Evolutionary conservation across 1,140 invertebrate genomes (phyloP).

Genomic region (Choristoneura fumiferana): DNA sequence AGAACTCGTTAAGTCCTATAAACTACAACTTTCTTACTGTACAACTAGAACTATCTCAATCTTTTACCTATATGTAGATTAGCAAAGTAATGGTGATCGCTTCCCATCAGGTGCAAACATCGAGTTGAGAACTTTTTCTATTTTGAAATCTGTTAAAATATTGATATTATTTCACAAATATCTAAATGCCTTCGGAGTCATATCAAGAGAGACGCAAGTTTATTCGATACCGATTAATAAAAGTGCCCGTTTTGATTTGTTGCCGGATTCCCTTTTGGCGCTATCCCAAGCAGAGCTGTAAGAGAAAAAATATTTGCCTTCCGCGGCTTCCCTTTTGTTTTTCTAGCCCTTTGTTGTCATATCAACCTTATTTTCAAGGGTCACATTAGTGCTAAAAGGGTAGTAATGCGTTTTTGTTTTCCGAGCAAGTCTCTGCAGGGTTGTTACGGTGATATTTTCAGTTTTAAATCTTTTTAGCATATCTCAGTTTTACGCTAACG

Average conservation of each 20-base stretch:
- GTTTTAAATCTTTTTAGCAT: no score
- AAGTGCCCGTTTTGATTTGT: slow-evolving; percentile 14
- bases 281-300: slow-evolving; percentile 12
- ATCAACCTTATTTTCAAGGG: slow-evolving; percentile 11
- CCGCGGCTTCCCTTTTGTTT: slow-evolving; percentile 17
- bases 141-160: no score
- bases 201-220: slow-evolving; percentile 1
- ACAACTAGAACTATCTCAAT: no score
- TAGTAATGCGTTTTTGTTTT: slow-evolving; percentile 5
- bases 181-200: background rate
- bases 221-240: slow-evolving; percentile 6
- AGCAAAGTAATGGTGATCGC: no score
- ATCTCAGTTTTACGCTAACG: no score
- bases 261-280: slow-evolving; percentile 1
- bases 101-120: no score
- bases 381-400: slow-evolving; percentile 17
- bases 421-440: background rate
- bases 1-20: no score
- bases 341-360: slow-evolving; percentile 16
- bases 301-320: slow-evolving; percentile 21
- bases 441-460: no score
- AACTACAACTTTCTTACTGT: no score
- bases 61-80: no score
- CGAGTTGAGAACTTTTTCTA: no score
- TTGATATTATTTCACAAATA: no score